Evolutionary conservation across 2,113 vertebrate species (phyloP), one percentile per base, ranked within the genome.

Genomic region (Peromyscus polionotus): DNA sequence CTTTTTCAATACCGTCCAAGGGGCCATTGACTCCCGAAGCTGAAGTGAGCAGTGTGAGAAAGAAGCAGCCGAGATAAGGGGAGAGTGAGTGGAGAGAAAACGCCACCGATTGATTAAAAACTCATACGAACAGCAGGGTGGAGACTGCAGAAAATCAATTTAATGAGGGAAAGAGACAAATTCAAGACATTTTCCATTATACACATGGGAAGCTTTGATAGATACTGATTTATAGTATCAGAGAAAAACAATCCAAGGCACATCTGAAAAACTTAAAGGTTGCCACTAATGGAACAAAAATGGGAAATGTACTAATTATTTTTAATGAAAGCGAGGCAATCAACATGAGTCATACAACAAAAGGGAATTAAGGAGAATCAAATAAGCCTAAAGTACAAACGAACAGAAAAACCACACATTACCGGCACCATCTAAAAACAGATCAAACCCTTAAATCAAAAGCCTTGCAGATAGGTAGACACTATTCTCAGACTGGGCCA

Each of bases 91-190:
- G 48, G 95, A 80, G 93, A 80, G 75, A 83, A 96, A 96, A 93
- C 83, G 96, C 93, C 96, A 95, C 90, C 84, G 96, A 95, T 96
- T 96, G 96, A 97, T 97, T 97, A 97, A 97, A 97, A 95, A 91
- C 86, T 91, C 95, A 36, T 87, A 75, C 6, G 94, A 93, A 93
- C 96, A 94, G 97, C 96, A 96, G 87, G 94, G 97, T 80, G 93
- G 97, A 67, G 45, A 39, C 77, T 89, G 68, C 68, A 93, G 94
- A 97, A 98, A 96, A 96, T 97, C 98, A 96, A 94, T 96, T 95
- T 95, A 97, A 97, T 96, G 97, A 98, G 85, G 95, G 91, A 91
- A 45, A 96, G 90, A 97, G 97, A 97, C 95, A 97, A 97, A 97
- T 84, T 95, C 91, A 92, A 94, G 97, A 94, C 77, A 83, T 87